Conservation (phyloP, 2,888 invertebrate genomes). For the Ophion costatus region DNA sequence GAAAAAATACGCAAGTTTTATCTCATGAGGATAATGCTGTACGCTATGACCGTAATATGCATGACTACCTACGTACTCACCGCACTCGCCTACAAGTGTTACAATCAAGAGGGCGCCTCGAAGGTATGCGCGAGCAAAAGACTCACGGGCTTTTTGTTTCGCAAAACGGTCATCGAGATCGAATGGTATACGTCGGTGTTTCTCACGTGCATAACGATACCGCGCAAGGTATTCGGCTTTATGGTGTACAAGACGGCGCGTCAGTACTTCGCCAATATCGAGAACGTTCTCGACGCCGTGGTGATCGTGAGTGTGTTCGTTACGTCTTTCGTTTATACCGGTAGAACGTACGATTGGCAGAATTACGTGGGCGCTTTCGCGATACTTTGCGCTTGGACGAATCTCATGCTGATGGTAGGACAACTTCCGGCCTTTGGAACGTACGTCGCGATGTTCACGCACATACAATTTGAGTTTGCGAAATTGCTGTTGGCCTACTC, state of each 20-base stretch:
- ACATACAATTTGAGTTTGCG: constrained; percentile 83
- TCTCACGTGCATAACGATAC: constrained; percentile 80
- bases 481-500: constrained; percentile 82
- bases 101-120: constrained; percentile 77
- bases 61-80: constrained; percentile 81
- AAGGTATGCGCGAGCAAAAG: constrained; percentile 78
- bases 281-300: constrained; percentile 81
- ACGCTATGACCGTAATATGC: constrained; percentile 80
- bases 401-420: constrained; percentile 83
- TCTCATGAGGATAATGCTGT: constrained; percentile 78
- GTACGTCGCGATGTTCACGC: constrained; percentile 84
- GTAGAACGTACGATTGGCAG: constrained; percentile 81
- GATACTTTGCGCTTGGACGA: constrained; percentile 83
- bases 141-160: constrained; percentile 76
- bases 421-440: constrained; percentile 84
- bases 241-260: constrained; percentile 80
- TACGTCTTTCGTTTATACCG: constrained; percentile 80
- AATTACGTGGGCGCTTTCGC: constrained; percentile 83
- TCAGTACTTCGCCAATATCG: constrained; percentile 82
- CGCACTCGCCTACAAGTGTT: constrained; percentile 80
- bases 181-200: constrained; percentile 80
- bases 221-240: constrained; percentile 81
- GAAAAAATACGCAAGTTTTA: constrained; percentile 84
- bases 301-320: constrained; percentile 80
- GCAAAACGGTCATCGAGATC: constrained; percentile 77